Evolutionary conservation across 2,888 invertebrate genomes (phyloP).

Genomic region (Cistogaster globosa): DNA sequence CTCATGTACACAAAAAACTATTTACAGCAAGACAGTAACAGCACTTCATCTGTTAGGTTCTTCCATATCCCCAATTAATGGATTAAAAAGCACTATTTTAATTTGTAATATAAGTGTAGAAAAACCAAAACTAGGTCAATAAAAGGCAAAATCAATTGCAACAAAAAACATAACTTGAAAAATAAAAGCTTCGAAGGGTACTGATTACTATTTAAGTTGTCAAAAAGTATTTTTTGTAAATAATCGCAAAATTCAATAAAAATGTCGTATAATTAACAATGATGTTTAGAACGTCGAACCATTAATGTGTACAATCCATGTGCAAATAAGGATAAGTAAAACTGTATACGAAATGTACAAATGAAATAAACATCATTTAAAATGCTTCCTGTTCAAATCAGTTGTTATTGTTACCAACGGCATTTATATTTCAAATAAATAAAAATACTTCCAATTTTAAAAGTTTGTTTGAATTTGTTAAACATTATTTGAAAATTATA

Average conservation of each 20-base stretch:
- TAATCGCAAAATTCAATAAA: constrained; percentile 40
- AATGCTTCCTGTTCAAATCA: constrained; percentile 42
- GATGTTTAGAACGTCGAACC: constrained; percentile 82
- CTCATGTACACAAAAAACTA: constrained; percentile 53
- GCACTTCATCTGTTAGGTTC: constrained; percentile 60
- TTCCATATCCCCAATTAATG: constrained; percentile 65
- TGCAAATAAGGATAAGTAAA: constrained; percentile 67
- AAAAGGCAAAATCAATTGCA: constrained; percentile 25
- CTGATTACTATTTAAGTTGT: constrained; percentile 68
- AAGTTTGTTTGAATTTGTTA: constrained; percentile 59
- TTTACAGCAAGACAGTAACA: constrained; percentile 45
- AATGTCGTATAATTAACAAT: constrained; percentile 67
- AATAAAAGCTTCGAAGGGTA: constrained; percentile 65
- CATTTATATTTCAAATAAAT: constrained; percentile 2
- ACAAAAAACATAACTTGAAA: constrained; percentile 61
- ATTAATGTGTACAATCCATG: constrained; percentile 82
- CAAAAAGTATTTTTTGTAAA: constrained; percentile 72
- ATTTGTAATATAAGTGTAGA: constrained; percentile 61
- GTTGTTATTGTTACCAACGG: constrained; percentile 43
- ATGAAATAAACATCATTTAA: constrained; percentile 43
- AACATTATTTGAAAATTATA: not conserved
- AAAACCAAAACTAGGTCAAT: constrained; percentile 44
- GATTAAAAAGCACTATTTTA: constrained; percentile 57
- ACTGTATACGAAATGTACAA: constrained; percentile 4
- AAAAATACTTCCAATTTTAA: constrained; percentile 35